phyloP scores from a whole-genome alignment of 2,888 invertebrate species.

The Celastrina argiolus region DNA sequence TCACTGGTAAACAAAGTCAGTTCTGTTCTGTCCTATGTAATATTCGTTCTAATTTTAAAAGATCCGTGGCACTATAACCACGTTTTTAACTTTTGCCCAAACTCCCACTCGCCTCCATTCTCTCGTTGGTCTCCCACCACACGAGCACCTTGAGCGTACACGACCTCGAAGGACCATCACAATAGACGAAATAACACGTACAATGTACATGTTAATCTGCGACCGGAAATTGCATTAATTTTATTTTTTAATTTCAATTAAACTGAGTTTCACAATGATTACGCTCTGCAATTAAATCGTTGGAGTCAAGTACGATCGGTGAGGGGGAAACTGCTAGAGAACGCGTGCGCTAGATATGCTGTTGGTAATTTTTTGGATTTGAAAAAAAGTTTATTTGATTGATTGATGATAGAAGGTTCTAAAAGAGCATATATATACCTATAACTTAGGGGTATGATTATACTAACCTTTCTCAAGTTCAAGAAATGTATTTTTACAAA shows the following conservation, averaged over 20 bases:
- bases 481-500: no score
- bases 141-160: neutral
- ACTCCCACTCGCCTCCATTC: neutral
- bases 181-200: slow-evolving; percentile 1
- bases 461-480: no score
- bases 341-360: no score
- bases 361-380: no score
- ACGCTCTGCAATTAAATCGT: slow-evolving; percentile 3
- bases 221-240: slow-evolving; percentile 16
- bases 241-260: slow-evolving; percentile 21
- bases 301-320: neutral
- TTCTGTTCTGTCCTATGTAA: no score
- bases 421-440: no score
- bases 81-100: neutral
- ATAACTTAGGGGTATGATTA: no score
- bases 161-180: slow-evolving; percentile 8
- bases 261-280: neutral
- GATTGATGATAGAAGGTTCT: no score
- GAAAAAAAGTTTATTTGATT: no score
- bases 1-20: no score
- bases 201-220: neutral
- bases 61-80: no score
- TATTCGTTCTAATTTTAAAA: no score
- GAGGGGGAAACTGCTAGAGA: neutral
- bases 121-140: neutral